phyloP scores from a whole-genome alignment of 2,888 invertebrate genomes.

The Brenthis hecate region DNA sequence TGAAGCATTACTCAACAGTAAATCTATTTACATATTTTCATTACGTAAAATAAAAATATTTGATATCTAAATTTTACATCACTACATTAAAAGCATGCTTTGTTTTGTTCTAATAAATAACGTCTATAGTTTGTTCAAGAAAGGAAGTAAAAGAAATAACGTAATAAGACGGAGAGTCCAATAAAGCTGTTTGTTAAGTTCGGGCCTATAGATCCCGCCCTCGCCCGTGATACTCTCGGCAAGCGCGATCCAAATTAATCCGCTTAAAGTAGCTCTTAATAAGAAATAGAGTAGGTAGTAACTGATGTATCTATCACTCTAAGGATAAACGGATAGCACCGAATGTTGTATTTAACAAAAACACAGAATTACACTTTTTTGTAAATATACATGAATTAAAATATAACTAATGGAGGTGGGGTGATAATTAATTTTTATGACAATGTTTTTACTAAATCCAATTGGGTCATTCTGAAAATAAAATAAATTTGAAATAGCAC shows the following conservation, averaged over 20 bases:
- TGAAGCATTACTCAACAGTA: too few relatives aligned
- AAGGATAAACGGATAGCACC: background rate
- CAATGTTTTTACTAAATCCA: too few relatives aligned
- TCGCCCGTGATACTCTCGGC: slow-evolving; percentile 51
- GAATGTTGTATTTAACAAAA: background rate
- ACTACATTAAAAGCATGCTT: slow-evolving; percentile 7
- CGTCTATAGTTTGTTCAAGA: slow-evolving; percentile 33
- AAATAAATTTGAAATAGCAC: too few relatives aligned
- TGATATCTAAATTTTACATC: background rate
- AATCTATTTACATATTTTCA: too few relatives aligned
- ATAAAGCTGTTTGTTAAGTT: slow-evolving; percentile 71
- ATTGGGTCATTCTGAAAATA: too few relatives aligned
- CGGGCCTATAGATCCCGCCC: slow-evolving; percentile 49
- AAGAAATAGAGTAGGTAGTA: slow-evolving; percentile 32
- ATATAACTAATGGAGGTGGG: too few relatives aligned
- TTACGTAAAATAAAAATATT: background rate
- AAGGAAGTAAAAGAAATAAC: slow-evolving; percentile 53
- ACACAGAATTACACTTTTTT: background rate
- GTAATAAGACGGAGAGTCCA: slow-evolving; percentile 60
- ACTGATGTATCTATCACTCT: slow-evolving; percentile 23
- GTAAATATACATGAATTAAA: too few relatives aligned
- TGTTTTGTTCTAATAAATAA: slow-evolving; percentile 27
- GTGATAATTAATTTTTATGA: too few relatives aligned
- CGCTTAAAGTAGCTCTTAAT: slow-evolving; percentile 43
- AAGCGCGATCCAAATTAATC: slow-evolving; percentile 59